These are phyloP conservation scores for Drosophila novamexicana DNA, from an alignment of 1,140 invertebrate species.

Conservation along the genomic window DNA sequence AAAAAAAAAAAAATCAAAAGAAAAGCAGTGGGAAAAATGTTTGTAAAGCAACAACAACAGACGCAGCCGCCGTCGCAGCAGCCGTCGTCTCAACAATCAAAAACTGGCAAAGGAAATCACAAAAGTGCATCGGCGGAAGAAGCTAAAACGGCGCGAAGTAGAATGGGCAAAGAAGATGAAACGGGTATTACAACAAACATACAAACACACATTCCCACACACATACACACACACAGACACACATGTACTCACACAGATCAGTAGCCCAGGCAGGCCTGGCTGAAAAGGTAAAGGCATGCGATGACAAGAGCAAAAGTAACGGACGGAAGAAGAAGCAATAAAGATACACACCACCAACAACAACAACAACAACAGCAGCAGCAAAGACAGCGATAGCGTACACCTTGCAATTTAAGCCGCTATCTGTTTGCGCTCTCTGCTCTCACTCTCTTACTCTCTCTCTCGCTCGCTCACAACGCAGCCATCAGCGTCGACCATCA, in stretches of 20 bases:
- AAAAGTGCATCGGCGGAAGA: slow-evolving; percentile 79
- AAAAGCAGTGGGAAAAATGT: slow-evolving; percentile 75
- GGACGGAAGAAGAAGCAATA: slow-evolving; percentile 77
- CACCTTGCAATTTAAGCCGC: slow-evolving; percentile 81
- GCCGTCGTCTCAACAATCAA: slow-evolving; percentile 44
- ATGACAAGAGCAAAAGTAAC: slow-evolving; percentile 75
- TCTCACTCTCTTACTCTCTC: slow-evolving; percentile 2
- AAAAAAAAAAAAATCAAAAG: slow-evolving; percentile 46
- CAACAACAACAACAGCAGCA: slow-evolving; percentile 32
- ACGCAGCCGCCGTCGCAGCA: slow-evolving; percentile 16
- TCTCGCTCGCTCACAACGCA: slow-evolving; percentile 19
- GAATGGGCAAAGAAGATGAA: slow-evolving; percentile 76
- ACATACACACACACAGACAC: slow-evolving; percentile 16
- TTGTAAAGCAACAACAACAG: slow-evolving; percentile 31
- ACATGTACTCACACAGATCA: slow-evolving; percentile 50
- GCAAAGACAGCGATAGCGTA: slow-evolving; percentile 57
- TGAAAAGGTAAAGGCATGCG: slow-evolving; percentile 57
- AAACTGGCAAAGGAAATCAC: slow-evolving; percentile 77
- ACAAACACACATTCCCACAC: slow-evolving; percentile 24
- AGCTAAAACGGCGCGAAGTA: slow-evolving; percentile 79
- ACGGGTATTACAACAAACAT: slow-evolving; percentile 75
- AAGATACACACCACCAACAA: slow-evolving; percentile 71
- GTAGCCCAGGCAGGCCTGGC: slow-evolving; percentile 38
- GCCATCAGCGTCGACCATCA: slow-evolving; percentile 17
- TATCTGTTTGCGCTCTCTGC: slow-evolving; percentile 67